phyloP scores from a whole-genome alignment of 2,797 vertebrate species.

The Triplophysa yarkandensis region DNA sequence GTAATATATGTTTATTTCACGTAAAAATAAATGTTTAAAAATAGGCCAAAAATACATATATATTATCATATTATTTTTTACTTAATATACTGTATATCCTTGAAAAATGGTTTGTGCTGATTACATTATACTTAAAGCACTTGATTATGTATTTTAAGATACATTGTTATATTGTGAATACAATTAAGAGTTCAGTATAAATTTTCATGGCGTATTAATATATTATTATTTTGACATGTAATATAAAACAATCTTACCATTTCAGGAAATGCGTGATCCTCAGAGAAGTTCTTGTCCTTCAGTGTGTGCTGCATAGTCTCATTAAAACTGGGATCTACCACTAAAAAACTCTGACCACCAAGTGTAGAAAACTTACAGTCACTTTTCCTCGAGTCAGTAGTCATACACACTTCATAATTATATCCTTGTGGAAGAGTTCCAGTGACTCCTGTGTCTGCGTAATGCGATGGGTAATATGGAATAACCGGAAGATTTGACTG shows the following conservation, averaged over 20 bases:
- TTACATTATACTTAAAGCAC: too few relatives aligned
- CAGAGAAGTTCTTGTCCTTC: neutral
- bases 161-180: too few relatives aligned
- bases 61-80: too few relatives aligned
- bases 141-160: too few relatives aligned
- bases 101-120: too few relatives aligned
- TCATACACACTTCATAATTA: conserved; percentile 58
- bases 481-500: conserved; percentile 57
- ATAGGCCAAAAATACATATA: too few relatives aligned
- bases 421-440: conserved; percentile 53
- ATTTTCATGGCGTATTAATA: too few relatives aligned
- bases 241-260: neutral
- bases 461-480: conserved; percentile 53
- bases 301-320: neutral
- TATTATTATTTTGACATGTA: neutral
- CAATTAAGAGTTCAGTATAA: too few relatives aligned
- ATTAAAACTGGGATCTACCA: neutral
- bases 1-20: too few relatives aligned
- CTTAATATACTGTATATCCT: too few relatives aligned
- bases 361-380: conserved; percentile 50
- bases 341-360: conserved; percentile 27
- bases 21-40: too few relatives aligned
- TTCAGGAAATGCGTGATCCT: neutral
- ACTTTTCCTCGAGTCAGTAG: conserved; percentile 57
- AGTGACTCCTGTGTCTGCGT: conserved; percentile 48